A percentile compares a stretch with the other conserved stretches of the same genome.
These are phyloP conservation scores for Emmelina monodactyla DNA, from an alignment of 2,888 invertebrate species.

Conservation along the genomic window DNA sequence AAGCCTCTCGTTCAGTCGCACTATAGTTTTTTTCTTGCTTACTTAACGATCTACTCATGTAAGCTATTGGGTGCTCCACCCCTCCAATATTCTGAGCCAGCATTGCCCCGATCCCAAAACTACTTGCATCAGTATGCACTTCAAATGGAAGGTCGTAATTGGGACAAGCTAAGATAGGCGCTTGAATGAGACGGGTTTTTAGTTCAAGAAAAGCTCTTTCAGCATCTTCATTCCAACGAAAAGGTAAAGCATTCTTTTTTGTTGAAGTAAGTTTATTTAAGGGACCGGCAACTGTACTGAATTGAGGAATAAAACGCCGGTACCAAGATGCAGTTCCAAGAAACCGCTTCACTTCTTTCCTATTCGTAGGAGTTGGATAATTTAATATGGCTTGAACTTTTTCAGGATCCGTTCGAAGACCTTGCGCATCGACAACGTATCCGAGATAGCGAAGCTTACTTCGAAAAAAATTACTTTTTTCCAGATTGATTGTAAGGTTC, in stretches of 20 bases:
- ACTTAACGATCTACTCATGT: constrained; percentile 9
- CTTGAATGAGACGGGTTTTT: constrained; percentile 6
- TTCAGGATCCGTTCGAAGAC: constrained; percentile 19
- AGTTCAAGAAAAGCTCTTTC: constrained; percentile 12
- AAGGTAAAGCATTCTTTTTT: constrained; percentile 14
- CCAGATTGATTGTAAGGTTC: constrained; percentile 15
- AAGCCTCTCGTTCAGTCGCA: constrained; percentile 19
- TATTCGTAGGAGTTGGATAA: constrained; percentile 15
- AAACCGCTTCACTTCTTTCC: constrained; percentile 17
- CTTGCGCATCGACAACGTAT: constrained; percentile 20
- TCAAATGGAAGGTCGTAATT: constrained; percentile 14
- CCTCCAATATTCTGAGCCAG: constrained; percentile 15
- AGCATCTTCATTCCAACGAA: constrained; percentile 15
- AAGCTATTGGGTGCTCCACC: constrained; percentile 14
- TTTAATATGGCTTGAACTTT: constrained; percentile 18
- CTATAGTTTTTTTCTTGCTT: constrained; percentile 17
- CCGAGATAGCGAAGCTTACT: constrained; percentile 14
- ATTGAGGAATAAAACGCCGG: constrained; percentile 17
- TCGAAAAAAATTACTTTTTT: constrained; percentile 16
- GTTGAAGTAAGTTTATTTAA: constrained; percentile 17
- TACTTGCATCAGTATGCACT: constrained; percentile 19
- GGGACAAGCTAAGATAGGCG: constrained; percentile 17
- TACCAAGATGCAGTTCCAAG: constrained; percentile 19
- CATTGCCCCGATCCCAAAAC: constrained; percentile 14
- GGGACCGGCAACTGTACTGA: constrained; percentile 18